Evolutionary conservation across 2,888 invertebrate species (phyloP).

Genomic region (Myopa testacea): DNA sequence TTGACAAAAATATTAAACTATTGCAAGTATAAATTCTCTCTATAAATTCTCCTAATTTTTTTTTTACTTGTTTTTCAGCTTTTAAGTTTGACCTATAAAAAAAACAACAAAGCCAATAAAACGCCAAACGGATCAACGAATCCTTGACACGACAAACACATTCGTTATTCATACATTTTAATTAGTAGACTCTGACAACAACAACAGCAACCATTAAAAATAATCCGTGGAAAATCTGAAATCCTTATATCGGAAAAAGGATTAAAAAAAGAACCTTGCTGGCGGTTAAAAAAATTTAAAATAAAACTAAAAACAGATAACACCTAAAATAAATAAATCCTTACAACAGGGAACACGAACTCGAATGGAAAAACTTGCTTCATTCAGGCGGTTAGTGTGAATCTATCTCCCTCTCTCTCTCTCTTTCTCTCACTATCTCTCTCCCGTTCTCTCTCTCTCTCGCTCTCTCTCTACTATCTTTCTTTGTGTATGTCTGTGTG

Average conservation of each 20-base stretch:
- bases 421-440: no score
- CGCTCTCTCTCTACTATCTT: no score
- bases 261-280: no score
- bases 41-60: neutral
- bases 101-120: neutral
- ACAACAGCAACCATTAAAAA: neutral
- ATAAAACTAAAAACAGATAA: neutral
- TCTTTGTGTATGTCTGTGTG: neutral
- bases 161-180: slow-evolving; percentile 4
- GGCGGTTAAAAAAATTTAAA: neutral
- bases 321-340: neutral
- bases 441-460: no score
- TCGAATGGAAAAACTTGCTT: neutral
- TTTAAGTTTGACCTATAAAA: neutral
- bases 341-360: neutral
- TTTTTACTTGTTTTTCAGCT: neutral
- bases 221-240: slow-evolving; percentile 1
- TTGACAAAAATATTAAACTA: no score
- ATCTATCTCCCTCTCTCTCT: no score
- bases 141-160: neutral
- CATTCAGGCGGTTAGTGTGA: no score
- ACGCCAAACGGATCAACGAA: neutral
- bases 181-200: neutral
- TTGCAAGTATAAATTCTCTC: neutral
- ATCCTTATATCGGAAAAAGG: neutral